Percentiles rank a stretch among this genome's conserved stretches.
Conservation (phyloP, 30 jellyfish, hydroid and myxozoan genomes). For the Sanderia malayensis region DNA sequence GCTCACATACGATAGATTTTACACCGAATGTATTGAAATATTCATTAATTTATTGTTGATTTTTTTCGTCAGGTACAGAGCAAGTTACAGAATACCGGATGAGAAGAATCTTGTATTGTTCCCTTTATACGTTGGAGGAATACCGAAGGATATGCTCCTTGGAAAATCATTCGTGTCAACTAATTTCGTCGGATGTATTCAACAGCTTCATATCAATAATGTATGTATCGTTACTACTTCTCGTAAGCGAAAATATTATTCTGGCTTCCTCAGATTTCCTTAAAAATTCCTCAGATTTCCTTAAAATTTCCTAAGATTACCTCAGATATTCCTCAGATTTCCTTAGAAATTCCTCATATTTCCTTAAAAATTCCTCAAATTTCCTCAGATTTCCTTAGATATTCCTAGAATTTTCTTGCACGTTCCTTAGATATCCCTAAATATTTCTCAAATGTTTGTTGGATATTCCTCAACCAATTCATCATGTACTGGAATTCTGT, state of each 20-base stretch:
- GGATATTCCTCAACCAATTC: not conserved
- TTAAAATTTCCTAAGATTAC: not conserved
- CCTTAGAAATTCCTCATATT: not conserved
- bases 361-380: not conserved
- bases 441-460: not conserved
- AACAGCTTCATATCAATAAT: not conserved
- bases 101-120: not conserved
- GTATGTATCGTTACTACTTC: too few species aligned
- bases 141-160: not conserved
- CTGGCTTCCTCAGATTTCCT: not conserved
- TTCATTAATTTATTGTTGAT: too few species aligned
- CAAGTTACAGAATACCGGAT: not conserved
- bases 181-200: not conserved
- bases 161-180: not conserved
- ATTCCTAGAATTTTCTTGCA: not conserved
- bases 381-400: not conserved
- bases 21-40: too few species aligned
- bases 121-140: conserved; percentile 11
- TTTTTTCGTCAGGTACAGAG: conserved; percentile 5
- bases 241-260: too few species aligned
- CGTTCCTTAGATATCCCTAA: not conserved
- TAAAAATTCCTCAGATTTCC: not conserved
- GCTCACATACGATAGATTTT: too few species aligned
- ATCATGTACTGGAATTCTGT: not conserved
- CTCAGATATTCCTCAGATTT: not conserved